These are phyloP conservation scores for Stictonetta naevosa DNA, from an alignment of 2,113 vertebrate genomes.

Conservation along the genomic window DNA sequence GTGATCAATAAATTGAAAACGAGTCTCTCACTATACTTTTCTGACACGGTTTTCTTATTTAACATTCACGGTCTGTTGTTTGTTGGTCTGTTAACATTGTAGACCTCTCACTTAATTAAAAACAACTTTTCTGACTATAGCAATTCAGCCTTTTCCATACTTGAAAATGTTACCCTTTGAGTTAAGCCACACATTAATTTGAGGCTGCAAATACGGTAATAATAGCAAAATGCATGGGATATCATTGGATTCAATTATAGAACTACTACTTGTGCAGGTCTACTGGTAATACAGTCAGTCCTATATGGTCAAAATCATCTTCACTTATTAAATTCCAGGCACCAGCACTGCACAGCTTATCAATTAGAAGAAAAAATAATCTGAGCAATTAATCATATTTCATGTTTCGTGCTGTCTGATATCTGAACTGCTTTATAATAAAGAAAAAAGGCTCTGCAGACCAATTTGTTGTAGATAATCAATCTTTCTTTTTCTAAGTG, in stretches of 20 bases:
- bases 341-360: background rate
- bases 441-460: background rate
- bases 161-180: background rate
- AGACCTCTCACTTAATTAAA: background rate
- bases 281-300: background rate
- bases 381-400: constrained; percentile 37
- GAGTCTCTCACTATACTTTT: background rate
- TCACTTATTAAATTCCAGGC: background rate
- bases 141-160: background rate
- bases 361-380: background rate
- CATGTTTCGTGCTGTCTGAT: background rate
- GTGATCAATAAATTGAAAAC: background rate
- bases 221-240: constrained; percentile 1
- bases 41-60: background rate
- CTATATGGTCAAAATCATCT: constrained; percentile 13
- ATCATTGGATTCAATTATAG: background rate
- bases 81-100: background rate
- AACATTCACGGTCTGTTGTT: background rate
- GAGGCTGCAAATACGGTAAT: background rate
- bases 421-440: background rate
- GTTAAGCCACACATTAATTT: background rate
- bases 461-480: constrained; percentile 10
- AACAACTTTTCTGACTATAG: background rate
- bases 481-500: constrained; percentile 35
- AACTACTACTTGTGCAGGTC: background rate